Conservation (phyloP, 2,113 vertebrate genomes). For the Charadrius vociferus region DNA sequence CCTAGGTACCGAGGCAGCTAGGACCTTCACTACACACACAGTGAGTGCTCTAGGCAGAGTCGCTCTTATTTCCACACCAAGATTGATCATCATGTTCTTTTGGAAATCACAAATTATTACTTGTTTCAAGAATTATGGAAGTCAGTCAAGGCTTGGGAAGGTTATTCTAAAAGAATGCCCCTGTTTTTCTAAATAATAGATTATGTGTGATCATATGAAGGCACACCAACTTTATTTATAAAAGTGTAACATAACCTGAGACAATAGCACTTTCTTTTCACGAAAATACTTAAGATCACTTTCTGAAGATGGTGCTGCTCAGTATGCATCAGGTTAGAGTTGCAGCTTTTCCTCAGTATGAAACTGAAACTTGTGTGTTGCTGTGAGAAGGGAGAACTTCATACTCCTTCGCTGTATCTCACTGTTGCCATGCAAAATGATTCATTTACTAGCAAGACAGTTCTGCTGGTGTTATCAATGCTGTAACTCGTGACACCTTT, state of each 20-base stretch:
- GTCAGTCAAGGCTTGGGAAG: not conserved
- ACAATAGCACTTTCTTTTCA: not conserved
- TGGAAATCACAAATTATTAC: not conserved
- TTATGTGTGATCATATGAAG: not conserved
- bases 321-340: not conserved
- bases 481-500: not conserved
- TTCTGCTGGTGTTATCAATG: not conserved
- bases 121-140: not conserved
- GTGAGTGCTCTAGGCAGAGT: not conserved
- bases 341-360: not conserved
- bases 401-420: not conserved
- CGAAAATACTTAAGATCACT: not conserved
- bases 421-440: not conserved
- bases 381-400: not conserved
- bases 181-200: not conserved
- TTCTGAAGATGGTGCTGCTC: not conserved
- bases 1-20: not conserved
- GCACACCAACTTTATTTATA: not conserved
- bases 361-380: rapidly evolving
- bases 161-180: not conserved
- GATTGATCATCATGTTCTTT: not conserved
- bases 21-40: rapidly evolving
- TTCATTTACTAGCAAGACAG: not conserved
- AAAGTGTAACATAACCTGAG: not conserved
- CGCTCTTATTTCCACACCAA: not conserved